Evolutionary conservation across 2,888 invertebrate genomes (phyloP).

Genomic region (Ptychoptera albimana): DNA sequence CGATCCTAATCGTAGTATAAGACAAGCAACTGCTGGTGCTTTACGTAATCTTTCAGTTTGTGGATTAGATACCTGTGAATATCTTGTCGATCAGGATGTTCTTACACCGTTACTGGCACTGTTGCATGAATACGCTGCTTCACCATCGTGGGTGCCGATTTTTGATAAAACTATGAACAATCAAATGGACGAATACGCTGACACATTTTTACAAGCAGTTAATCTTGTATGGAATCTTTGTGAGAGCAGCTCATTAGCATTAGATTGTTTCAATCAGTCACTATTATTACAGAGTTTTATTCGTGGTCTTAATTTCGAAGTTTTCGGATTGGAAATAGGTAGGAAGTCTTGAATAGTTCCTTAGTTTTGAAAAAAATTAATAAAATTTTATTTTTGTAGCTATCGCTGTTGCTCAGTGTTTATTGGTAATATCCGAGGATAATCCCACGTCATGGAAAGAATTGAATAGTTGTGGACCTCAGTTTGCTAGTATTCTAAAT

Average conservation of each 20-base stretch:
- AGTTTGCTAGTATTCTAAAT: slow-evolving; percentile 29
- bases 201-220: slow-evolving; percentile 49
- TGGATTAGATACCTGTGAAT: slow-evolving; percentile 42
- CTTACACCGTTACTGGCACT: slow-evolving; percentile 51
- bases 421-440: slow-evolving; percentile 55
- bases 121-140: slow-evolving; percentile 34
- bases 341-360: neutral
- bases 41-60: slow-evolving; percentile 48
- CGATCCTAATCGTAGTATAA: slow-evolving; percentile 41
- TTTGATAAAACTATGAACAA: slow-evolving; percentile 21
- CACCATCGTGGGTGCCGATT: slow-evolving; percentile 33
- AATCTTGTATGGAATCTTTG: slow-evolving; percentile 55
- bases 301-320: slow-evolving; percentile 39
- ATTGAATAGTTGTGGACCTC: slow-evolving; percentile 34
- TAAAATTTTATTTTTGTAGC: slow-evolving; percentile 14
- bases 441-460: slow-evolving; percentile 40
- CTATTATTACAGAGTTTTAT: slow-evolving; percentile 42
- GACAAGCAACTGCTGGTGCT: slow-evolving; percentile 51
- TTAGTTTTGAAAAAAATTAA: neutral
- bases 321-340: slow-evolving; percentile 38
- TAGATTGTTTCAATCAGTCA: slow-evolving; percentile 47
- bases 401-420: slow-evolving; percentile 44
- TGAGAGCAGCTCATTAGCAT: slow-evolving; percentile 44
- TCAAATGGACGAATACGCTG: slow-evolving; percentile 38
- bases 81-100: slow-evolving; percentile 50